phyloP scores from a whole-genome alignment of 2,797 vertebrate genomes.

The Chloroceryle amazona region DNA sequence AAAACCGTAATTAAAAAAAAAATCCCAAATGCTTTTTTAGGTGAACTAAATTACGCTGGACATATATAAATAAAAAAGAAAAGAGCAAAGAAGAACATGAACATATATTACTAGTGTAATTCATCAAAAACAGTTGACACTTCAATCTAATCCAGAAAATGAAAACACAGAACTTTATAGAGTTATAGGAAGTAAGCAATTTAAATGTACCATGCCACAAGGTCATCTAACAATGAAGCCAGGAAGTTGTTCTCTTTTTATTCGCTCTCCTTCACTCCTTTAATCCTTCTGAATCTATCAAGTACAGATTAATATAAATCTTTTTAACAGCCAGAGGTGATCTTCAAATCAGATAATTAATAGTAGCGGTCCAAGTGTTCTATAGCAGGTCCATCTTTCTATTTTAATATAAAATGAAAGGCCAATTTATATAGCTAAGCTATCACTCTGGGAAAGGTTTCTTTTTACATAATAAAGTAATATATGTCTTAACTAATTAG shows the following conservation, averaged over 20 bases:
- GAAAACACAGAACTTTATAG: slow-evolving; percentile 87
- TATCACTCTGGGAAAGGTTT: slow-evolving; percentile 40
- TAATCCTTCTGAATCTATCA: slow-evolving; percentile 74
- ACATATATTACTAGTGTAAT: slow-evolving; percentile 84
- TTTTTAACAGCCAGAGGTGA: slow-evolving; percentile 72
- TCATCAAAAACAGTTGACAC: slow-evolving; percentile 86
- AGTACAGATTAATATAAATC: slow-evolving; percentile 76
- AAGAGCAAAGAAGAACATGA: slow-evolving; percentile 83
- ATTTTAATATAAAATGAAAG: slow-evolving; percentile 71
- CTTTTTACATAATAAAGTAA: slow-evolving; percentile 67
- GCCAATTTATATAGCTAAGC: slow-evolving; percentile 25
- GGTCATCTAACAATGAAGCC: slow-evolving; percentile 81
- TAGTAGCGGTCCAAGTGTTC: slow-evolving; percentile 52
- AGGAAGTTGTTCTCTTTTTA: slow-evolving; percentile 78
- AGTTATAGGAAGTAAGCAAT: slow-evolving; percentile 88
- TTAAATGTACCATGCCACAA: slow-evolving; percentile 82
- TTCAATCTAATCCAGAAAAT: slow-evolving; percentile 89
- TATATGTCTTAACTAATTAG: slow-evolving; percentile 73
- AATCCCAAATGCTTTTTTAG: slow-evolving; percentile 70
- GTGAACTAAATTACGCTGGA: slow-evolving; percentile 82
- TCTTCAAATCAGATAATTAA: slow-evolving; percentile 81
- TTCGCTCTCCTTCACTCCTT: slow-evolving; percentile 58
- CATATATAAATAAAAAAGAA: slow-evolving; percentile 84
- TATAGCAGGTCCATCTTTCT: slow-evolving; percentile 56
- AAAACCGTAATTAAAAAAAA: slow-evolving; percentile 44